These are phyloP conservation scores for Gymnothorax reevesii DNA, from an alignment of 2,797 vertebrate species.

Conservation along the genomic window DNA sequence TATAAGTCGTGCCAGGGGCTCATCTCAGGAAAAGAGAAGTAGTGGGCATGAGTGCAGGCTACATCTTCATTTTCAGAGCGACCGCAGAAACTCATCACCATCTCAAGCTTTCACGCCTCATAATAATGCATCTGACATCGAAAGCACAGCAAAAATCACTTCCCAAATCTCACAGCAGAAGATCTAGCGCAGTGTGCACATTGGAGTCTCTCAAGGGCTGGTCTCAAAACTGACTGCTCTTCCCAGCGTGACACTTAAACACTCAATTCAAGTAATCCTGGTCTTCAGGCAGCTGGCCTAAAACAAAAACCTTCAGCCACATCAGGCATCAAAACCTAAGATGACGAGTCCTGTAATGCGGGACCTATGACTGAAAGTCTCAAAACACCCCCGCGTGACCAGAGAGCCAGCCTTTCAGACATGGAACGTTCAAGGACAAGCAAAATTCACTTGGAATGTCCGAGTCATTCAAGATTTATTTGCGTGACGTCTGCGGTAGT, in stretches of 20 bases:
- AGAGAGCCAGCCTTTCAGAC: too few relatives aligned
- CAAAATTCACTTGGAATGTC: too few relatives aligned
- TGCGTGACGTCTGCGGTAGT: too few relatives aligned
- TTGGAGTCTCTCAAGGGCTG: too few relatives aligned
- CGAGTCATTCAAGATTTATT: too few relatives aligned
- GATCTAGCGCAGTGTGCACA: background rate
- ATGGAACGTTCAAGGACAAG: too few relatives aligned
- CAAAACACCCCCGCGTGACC: too few relatives aligned
- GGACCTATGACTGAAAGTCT: too few relatives aligned
- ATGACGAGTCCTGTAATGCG: background rate
- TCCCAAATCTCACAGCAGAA: background rate
- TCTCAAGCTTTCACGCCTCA: background rate
- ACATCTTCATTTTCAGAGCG: background rate
- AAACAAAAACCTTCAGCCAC: background rate
- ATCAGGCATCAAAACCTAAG: too few relatives aligned
- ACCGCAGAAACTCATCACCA: background rate
- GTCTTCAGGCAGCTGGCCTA: background rate
- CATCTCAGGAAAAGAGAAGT: background rate
- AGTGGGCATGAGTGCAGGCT: background rate
- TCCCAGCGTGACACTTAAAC: too few relatives aligned
- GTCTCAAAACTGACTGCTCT: too few relatives aligned
- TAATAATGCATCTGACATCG: background rate
- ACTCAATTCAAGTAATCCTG: too few relatives aligned
- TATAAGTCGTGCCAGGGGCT: background rate
- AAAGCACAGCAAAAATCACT: background rate